Evolutionary conservation across 2,113 vertebrate species (phyloP), one percentile per base, ranked within the genome.

Genomic region (Lipophrys pholis): DNA sequence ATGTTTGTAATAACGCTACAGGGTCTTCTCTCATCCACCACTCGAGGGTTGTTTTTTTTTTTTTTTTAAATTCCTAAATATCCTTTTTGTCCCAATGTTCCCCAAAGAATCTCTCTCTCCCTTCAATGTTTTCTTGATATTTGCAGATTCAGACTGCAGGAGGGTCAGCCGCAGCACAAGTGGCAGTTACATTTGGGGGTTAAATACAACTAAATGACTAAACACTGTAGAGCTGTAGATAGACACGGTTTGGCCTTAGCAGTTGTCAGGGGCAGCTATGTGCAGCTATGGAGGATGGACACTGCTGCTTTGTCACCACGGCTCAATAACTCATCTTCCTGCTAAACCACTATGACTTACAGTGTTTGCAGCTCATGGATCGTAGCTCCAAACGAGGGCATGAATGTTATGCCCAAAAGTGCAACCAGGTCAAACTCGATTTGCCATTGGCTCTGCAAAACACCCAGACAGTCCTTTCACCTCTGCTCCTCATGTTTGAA

Each of bases 1-100:
- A 98, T 96, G 95, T 94, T 97, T 95, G 96, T 94, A 85, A 83
- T 90, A 89, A 92, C 93, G 97, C 95, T 97, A 97, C 94, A 96
- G 94, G 95, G 95, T 96, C 65, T 63, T 83, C 63, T 69, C 61
- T 95, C 94, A 92, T 86, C 88, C 76, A 65, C 71, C 75, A 55
- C 11, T 45, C 73, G 73, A 73, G 80, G 84, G 80, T 80, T 73
- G 64, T 65, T 81, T 73, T 73, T 81, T 73, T 67, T 65, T 81
- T 73, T 73, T 81, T 73, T 73, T 42, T 42, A 3, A 46, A 41
- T 48, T 54, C 11, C 73, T 87, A 72, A 82, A 80, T 70, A 77
- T 92, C 87, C 83, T 78, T 91, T 91, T 93, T 87, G 92, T 92
- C 92, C 93, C 89, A 95, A 94, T 92, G 65, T 76, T 75, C 78